phyloP scores from a whole-genome alignment of 2,888 invertebrate genomes.

The Spicauda simplicius region DNA sequence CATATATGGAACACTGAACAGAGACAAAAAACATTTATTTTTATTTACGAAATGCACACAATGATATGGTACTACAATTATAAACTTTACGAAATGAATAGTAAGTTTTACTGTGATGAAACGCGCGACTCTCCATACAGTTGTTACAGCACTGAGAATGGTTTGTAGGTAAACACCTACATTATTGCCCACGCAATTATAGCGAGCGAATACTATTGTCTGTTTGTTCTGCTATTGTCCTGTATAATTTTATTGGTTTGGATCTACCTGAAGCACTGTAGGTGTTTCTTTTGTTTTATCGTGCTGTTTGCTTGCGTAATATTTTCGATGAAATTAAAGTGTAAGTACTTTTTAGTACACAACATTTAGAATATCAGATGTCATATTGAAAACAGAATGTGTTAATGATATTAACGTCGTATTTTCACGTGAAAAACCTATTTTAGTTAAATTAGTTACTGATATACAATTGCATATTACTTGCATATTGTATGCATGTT shows the following conservation, averaged over 20 bases:
- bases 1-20: conserved; percentile 16
- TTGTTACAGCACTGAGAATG: conserved; percentile 17
- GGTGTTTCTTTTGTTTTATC: too few relatives aligned
- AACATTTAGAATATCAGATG: too few relatives aligned
- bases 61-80: not conserved
- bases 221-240: conserved; percentile 6
- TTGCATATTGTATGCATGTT: too few relatives aligned
- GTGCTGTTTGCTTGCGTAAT: too few relatives aligned
- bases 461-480: too few relatives aligned
- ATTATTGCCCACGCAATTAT: conserved; percentile 33
- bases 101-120: not conserved
- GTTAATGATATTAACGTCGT: too few relatives aligned
- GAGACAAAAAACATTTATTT: conserved; percentile 11
- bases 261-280: not conserved
- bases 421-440: too few relatives aligned
- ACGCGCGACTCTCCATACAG: conserved; percentile 17
- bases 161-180: conserved; percentile 25
- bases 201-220: conserved; percentile 17
- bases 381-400: too few relatives aligned
- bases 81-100: not conserved
- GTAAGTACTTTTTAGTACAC: too few relatives aligned
- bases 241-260: conserved; percentile 2
- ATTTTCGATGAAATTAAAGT: too few relatives aligned
- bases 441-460: too few relatives aligned
- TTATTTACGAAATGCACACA: conserved; percentile 7